Evolutionary conservation across 2,888 invertebrate genomes (phyloP), one percentile per base, ranked within the genome.

Genomic region (Cryptus armator): DNA sequence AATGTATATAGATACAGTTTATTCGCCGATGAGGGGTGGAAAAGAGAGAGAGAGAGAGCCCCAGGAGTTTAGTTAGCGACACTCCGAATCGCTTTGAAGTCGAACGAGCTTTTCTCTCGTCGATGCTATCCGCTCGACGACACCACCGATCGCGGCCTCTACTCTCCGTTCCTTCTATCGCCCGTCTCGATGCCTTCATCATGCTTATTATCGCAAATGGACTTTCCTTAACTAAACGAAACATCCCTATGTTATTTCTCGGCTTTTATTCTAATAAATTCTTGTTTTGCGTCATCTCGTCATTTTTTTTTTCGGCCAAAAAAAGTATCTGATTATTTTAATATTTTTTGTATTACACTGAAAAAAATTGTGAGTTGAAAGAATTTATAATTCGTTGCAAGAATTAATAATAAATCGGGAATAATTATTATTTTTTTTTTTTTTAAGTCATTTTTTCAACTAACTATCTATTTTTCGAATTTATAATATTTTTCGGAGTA

Each of bases 11-110:
- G 6, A 46, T 74, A 51, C 44, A 72, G 80, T 48, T 62, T 16
- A 32, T 6, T 14, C 48, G 62, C 16, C 32, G 43, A 56, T 51
- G 70, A 24, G 46, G 48, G 16, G 32, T 32, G 44, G 67, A 79
- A 48, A 3, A 24, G 24, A 24, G 24, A 24, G 24, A 24, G 24
- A 24, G 66, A 64, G 83, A 77, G 77, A 59, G 81, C 84, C 86
- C 82, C 86, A 87, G 74, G 90, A 92, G 92, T 93, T 93, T 92
- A 92, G 93, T 93, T 92, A 93, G 91, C 90, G 92, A 92, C 92
- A 92, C 91, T 91, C 91, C 88, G 81, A 81, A 62, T 71, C 84
- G 90, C 92, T 92, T 92, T 92, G 92, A 92, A 92, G 92, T 92
- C 81, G 88, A 88, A 89, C 90, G 83, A 87, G 89, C 90, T 89